phyloP scores from a whole-genome alignment of 2,113 vertebrate genomes.

The Pedetes capensis region DNA sequence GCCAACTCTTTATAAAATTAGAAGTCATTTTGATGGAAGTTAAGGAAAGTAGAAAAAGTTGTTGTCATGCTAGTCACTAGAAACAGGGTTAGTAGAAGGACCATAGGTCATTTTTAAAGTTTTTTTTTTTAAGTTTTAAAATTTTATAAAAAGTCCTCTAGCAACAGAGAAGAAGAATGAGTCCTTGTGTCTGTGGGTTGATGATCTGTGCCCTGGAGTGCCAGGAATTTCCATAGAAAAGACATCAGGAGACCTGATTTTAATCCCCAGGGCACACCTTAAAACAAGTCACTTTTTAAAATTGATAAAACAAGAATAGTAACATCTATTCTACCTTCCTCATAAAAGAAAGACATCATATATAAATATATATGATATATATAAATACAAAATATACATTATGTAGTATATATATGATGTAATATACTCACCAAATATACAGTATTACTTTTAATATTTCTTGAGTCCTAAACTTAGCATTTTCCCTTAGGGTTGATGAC shows the following conservation, averaged over 20 bases:
- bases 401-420: no score
- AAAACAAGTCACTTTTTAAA: not conserved
- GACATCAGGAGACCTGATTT: not conserved
- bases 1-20: not conserved
- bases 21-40: not conserved
- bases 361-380: not conserved
- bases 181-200: not conserved
- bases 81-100: not conserved
- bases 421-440: not conserved
- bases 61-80: not conserved
- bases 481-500: not conserved
- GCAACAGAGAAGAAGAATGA: not conserved
- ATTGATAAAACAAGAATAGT: not conserved
- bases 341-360: not conserved
- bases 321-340: not conserved
- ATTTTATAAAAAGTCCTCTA: not conserved
- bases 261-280: not conserved
- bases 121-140: not conserved
- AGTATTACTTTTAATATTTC: not conserved
- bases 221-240: not conserved
- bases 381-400: no score
- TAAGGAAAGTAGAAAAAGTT: not conserved
- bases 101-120: not conserved
- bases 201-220: not conserved
- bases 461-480: not conserved